Base-by-base conservation (phyloP, 2,113 vertebrate species). In the Rana temporaria region DNA sequence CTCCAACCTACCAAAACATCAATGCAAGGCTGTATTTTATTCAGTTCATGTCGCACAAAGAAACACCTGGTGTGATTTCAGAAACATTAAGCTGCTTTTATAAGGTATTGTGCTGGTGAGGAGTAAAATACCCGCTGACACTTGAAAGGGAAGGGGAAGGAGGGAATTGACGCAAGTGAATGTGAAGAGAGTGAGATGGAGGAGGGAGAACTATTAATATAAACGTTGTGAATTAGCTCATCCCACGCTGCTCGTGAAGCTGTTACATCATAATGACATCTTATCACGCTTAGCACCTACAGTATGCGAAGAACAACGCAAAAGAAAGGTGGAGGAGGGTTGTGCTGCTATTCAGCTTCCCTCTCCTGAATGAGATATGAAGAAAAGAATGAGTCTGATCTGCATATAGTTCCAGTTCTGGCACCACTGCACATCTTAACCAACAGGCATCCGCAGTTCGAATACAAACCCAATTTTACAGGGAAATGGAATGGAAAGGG, bases 41-140 rank as follows among this genome's bases (percentile, higher is more conserved):
- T 57, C 19, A 67, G 52, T 67, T 75, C 34, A 68, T 18, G 26
- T 34, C 42, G 14, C 81, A 83, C 63, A 83, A 83, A 83, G 18
- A 64, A 67, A 68, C 81, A 83, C 81, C 81, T 83, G 81, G 72
- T 52, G 63, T 26, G 72, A 83, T 68, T 76, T 68, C 34, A 76
- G 53, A 83, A 76, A 76, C 30, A 56, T 75, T 83, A 68, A 83
- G 72, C 62, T 67, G 81, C 76, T 76, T 75, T 83, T 52, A 20
- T 64, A 83, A 83, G 71, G 81, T 83, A 83, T 83, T 83, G 81
- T 83, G 64, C 72, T 57, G 19, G 52, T 76, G 81, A 83, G 72
- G 71, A 76, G 71, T 83, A 83, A 83, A 83, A 83, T 83, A 83
- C 71, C 71, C 76, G 72, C 81, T 83, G 81, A 83, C 81, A 83